These are phyloP conservation scores for Scaptomyza graminum DNA, from an alignment of 1,140 invertebrate genomes.

Conservation along the genomic window DNA sequence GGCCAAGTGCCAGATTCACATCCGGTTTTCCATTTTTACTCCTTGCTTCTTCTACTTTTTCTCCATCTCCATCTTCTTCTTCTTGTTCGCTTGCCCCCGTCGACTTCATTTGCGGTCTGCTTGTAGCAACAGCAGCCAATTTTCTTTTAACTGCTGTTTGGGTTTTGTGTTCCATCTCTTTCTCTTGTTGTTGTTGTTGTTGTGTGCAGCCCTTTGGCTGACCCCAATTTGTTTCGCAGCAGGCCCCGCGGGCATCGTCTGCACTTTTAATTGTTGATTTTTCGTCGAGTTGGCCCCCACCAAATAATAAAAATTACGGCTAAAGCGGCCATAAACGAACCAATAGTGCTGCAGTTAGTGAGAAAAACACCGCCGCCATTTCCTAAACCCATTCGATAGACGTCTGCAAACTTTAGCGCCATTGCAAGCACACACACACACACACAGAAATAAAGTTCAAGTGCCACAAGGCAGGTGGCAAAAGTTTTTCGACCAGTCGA, in stretches of 20 bases:
- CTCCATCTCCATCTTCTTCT: background rate
- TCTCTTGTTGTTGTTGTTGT: slow-evolving; percentile 5
- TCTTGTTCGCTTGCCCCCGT: slow-evolving; percentile 12
- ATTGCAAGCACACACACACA: slow-evolving; percentile 14
- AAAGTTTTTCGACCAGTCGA: slow-evolving; percentile 32
- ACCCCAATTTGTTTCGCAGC: slow-evolving; percentile 76
- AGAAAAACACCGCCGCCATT: background rate
- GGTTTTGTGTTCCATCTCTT: slow-evolving; percentile 23
- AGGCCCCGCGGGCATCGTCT: slow-evolving; percentile 74
- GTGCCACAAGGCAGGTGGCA: slow-evolving; percentile 42
- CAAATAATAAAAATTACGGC: slow-evolving; percentile 78
- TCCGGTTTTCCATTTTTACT: slow-evolving; percentile 19
- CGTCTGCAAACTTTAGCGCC: slow-evolving; percentile 71
- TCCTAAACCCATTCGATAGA: slow-evolving; percentile 53
- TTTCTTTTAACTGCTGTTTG: slow-evolving; percentile 81
- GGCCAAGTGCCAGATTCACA: slow-evolving; percentile 68
- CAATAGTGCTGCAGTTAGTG: slow-evolving; percentile 59
- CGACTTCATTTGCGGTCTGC: slow-evolving; percentile 75
- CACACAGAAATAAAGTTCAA: slow-evolving; percentile 41
- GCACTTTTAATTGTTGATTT: slow-evolving; percentile 81
- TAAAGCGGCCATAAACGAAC: slow-evolving; percentile 70
- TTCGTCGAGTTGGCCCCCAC: slow-evolving; percentile 32
- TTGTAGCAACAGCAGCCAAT: slow-evolving; percentile 69
- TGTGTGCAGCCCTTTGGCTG: slow-evolving; percentile 42
- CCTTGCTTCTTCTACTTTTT: background rate